Evolutionary conservation across 2,888 invertebrate species (phyloP).

Genomic region (Lypha dubia): DNA sequence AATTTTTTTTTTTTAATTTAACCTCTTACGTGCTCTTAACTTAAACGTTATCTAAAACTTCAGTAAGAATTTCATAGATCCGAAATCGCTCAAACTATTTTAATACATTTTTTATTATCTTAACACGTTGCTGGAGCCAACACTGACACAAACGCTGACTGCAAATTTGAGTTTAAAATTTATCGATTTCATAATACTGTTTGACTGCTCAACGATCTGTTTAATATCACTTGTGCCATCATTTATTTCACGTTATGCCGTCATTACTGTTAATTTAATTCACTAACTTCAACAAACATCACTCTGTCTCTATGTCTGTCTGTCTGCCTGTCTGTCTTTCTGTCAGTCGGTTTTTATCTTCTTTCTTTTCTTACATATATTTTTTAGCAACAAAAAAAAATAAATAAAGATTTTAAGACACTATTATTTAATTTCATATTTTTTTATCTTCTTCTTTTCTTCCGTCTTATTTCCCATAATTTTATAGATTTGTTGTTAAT

Average conservation of each 20-base stretch:
- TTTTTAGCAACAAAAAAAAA: background rate
- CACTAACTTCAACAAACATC: background rate
- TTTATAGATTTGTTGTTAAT: conserved; percentile 25
- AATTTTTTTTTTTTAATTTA: too few relatives aligned
- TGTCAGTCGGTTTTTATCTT: background rate
- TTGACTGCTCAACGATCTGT: background rate
- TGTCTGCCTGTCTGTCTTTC: too few relatives aligned
- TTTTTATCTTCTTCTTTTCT: background rate
- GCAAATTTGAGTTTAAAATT: background rate
- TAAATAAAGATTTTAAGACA: background rate
- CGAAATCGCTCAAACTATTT: background rate
- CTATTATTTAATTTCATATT: conserved; percentile 4
- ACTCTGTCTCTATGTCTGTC: background rate
- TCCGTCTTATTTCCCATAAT: conserved; percentile 40
- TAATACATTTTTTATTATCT: background rate
- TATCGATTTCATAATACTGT: background rate
- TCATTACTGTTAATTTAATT: background rate
- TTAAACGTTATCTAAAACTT: too few relatives aligned
- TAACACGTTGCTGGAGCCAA: background rate
- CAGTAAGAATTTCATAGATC: too few relatives aligned
- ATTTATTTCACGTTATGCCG: background rate
- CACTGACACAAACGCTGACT: background rate
- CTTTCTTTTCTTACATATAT: background rate
- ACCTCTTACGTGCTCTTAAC: too few relatives aligned
- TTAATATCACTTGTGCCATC: background rate